Percentiles rank a stretch among this genome's conserved stretches.
These are phyloP conservation scores for Melanaphis sacchari DNA, from an alignment of 1,140 invertebrate species.

Conservation along the genomic window DNA sequence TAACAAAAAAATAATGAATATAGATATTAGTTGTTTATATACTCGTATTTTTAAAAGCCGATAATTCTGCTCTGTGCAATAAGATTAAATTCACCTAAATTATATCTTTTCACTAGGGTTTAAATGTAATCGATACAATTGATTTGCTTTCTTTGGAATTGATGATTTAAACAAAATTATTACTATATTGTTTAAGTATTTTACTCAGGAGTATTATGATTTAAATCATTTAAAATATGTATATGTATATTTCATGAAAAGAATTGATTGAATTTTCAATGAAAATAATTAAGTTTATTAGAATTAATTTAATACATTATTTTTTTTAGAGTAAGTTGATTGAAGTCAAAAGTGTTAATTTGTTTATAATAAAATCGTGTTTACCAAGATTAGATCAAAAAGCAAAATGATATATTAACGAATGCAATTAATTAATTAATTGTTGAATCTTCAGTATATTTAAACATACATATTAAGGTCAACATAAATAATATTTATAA, in stretches of 20 bases:
- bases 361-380: background rate
- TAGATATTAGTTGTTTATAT: too few relatives aligned
- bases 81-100: too few relatives aligned
- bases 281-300: background rate
- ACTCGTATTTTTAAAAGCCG: too few relatives aligned
- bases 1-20: too few relatives aligned
- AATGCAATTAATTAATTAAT: background rate
- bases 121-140: background rate
- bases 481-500: too few relatives aligned
- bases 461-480: background rate
- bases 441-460: background rate
- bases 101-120: too few relatives aligned
- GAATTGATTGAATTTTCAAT: background rate
- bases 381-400: background rate
- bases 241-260: background rate
- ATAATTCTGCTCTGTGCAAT: too few relatives aligned
- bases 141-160: background rate
- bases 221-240: background rate
- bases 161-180: too few relatives aligned
- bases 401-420: background rate
- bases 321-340: background rate
- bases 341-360: background rate
- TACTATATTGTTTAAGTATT: too few relatives aligned
- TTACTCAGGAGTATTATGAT: background rate
- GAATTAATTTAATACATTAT: background rate